Evolutionary conservation across 2,888 invertebrate species (phyloP), one percentile per base, ranked within the genome.

Genomic region (Vandiemenella viatica): DNA sequence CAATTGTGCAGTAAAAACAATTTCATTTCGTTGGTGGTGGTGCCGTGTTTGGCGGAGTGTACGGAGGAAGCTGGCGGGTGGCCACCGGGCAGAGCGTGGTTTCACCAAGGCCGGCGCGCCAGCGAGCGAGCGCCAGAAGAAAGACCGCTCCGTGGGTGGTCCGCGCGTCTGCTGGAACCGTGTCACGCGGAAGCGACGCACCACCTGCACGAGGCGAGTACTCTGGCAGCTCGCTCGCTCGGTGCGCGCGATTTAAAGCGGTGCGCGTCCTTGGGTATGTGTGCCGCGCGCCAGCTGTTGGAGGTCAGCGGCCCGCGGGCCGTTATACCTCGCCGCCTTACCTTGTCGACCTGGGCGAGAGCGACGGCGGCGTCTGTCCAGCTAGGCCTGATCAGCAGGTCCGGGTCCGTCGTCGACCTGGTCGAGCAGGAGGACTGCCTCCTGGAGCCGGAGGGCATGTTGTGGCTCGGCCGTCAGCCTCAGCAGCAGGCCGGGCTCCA

Each of bases 281-380:
- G 37, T 17, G 23, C 16, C 37, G 10, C 13, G 42, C 19, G 19
- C n/a, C 19, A 13, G 40, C 15, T 15, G 40, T 40, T 17, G 7
- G 15, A 10, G 40, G 40, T 17, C 16, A 40, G 15, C 17, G 40
- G 18, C 17, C 40, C 16, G 16, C 16, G 40, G 13, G 17, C n/a
- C 17, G 16, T 40, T 17, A 40, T 17, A n/a, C 2, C 17, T 10
- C 15, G 17, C 7, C 40, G 16, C 16, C 73, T 74, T 77, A 96
- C 96, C 90, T 93, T 91, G 73, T 90, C 88, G 67, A 96, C 84
- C 75, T 95, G 92, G 68, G 83, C 82, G 68, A 93, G 82, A 60
- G 93, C 93, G 67, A 90, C 73, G 63, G 83, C 83, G 57, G 96
- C 95, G 71, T 96, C 92, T 62, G 89, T 87, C 93, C 93, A 96